Evolutionary conservation across 2,888 invertebrate species (phyloP).

Genomic region (Escarpia spicata): DNA sequence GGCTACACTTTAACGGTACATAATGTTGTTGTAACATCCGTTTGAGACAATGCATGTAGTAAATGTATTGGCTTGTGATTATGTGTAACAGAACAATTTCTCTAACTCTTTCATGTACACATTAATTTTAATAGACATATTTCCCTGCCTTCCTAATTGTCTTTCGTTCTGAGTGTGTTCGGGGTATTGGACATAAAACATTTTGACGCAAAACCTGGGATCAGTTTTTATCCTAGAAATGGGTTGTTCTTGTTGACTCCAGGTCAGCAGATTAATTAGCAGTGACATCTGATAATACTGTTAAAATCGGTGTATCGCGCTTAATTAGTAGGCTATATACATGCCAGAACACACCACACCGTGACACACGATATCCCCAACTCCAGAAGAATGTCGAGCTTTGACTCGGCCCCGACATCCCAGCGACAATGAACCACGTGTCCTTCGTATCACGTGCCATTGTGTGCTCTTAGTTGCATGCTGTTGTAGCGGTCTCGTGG

Average conservation of each 20-base stretch:
- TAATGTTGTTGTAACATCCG: too few relatives aligned
- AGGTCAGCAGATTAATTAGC: neutral
- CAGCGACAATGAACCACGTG: neutral
- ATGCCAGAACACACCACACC: neutral
- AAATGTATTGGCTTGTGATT: too few relatives aligned
- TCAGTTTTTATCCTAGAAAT: too few relatives aligned
- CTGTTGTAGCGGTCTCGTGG: neutral
- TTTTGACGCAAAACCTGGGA: too few relatives aligned
- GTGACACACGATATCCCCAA: neutral
- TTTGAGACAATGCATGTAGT: too few relatives aligned
- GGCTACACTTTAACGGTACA: too few relatives aligned
- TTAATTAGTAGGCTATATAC: neutral
- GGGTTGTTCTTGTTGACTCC: neutral
- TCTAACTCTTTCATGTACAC: neutral
- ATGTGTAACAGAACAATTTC: too few relatives aligned
- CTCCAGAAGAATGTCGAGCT: neutral
- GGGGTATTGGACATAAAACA: too few relatives aligned
- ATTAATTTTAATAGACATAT: neutral
- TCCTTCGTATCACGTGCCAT: neutral
- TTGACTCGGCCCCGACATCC: neutral
- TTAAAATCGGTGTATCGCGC: neutral
- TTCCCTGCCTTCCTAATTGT: too few relatives aligned
- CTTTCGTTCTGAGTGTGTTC: too few relatives aligned
- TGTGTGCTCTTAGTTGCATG: neutral
- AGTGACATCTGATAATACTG: neutral